Evolutionary conservation across 1,140 invertebrate species (phyloP).

Genomic region (Aphaenogaster floridana): DNA sequence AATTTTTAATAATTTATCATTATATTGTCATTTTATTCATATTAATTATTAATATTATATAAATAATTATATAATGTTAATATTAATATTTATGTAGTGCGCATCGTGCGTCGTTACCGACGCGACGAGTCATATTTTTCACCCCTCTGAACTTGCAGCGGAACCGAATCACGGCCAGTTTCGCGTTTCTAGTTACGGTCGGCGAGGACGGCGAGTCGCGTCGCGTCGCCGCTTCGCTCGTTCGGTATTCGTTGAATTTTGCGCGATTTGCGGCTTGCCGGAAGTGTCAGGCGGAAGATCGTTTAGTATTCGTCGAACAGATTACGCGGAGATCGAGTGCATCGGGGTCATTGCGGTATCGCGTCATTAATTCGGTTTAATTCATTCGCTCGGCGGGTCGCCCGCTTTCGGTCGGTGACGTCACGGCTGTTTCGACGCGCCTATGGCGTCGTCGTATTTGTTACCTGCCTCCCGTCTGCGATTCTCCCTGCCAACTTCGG

Average conservation of each 20-base stretch:
- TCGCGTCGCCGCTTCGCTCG: background rate
- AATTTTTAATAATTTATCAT: background rate
- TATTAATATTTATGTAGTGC: background rate
- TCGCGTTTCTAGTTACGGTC: background rate
- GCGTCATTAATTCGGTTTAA: background rate
- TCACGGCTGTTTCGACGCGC: background rate
- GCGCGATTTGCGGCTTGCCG: background rate
- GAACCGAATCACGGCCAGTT: background rate
- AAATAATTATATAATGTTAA: background rate
- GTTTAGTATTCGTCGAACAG: background rate
- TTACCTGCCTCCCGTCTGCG: background rate
- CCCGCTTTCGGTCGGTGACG: background rate
- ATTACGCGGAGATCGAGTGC: background rate
- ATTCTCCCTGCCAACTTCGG: background rate
- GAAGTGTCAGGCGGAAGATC: background rate
- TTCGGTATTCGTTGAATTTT: background rate
- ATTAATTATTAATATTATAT: no score
- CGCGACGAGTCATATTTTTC: background rate
- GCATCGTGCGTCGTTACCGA: slow-evolving; percentile 7
- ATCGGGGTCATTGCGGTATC: background rate
- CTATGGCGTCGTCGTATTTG: no score
- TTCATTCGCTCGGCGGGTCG: background rate
- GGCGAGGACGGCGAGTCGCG: no score
- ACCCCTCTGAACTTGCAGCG: background rate
- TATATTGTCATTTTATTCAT: no score